Conservation (phyloP, 2,797 vertebrate genomes). For the Uromys caudimaculatus region DNA sequence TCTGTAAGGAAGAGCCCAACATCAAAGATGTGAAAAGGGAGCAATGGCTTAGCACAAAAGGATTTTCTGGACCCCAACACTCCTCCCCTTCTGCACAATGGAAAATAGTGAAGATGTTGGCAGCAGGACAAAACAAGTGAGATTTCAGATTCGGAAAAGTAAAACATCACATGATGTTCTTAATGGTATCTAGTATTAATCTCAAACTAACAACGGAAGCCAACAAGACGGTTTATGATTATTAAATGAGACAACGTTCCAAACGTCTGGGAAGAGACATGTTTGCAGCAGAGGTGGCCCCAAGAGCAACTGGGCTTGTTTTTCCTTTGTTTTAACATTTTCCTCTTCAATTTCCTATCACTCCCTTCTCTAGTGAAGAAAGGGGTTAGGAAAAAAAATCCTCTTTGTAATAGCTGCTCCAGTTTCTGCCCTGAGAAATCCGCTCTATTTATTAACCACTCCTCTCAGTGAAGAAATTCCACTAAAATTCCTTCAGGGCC, state of each 20-base stretch:
- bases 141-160: conserved; percentile 66
- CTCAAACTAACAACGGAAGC: conserved; percentile 69
- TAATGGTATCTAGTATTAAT: conserved; percentile 67
- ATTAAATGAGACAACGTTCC: conserved; percentile 60
- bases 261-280: conserved; percentile 68
- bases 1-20: neutral
- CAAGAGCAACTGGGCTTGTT: conserved; percentile 12
- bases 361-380: conserved; percentile 42
- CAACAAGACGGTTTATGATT: conserved; percentile 63
- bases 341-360: conserved; percentile 72
- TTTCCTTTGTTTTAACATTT: conserved; percentile 66
- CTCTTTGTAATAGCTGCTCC: conserved; percentile 80
- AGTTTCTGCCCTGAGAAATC: conserved; percentile 83
- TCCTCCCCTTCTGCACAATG: conserved; percentile 38
- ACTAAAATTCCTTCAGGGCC: conserved; percentile 84
- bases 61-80: conserved; percentile 2
- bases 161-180: conserved; percentile 63
- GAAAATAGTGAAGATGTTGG: conserved; percentile 59
- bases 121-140: conserved; percentile 71
- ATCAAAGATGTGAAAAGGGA: conserved; percentile 42
- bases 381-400: neutral
- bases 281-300: conserved; percentile 54
- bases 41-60: neutral
- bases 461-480: conserved; percentile 83
- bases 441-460: conserved; percentile 85